These are phyloP conservation scores for Serinus canaria DNA, from an alignment of 2,113 vertebrate genomes.

Conservation along the genomic window DNA sequence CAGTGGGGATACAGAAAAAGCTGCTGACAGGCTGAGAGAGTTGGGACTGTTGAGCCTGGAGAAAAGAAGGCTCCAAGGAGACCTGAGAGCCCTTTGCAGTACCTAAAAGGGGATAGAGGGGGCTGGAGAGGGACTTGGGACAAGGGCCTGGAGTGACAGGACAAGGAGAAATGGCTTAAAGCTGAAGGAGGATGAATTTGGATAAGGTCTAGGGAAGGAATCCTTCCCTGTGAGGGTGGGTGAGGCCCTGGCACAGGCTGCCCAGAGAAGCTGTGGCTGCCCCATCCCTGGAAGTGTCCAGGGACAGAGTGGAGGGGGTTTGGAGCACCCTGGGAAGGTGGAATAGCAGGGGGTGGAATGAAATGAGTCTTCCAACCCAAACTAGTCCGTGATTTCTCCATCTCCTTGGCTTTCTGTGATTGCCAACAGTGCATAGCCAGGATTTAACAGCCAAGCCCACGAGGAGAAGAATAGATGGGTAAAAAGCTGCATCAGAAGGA, in stretches of 20 bases:
- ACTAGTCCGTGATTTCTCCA: not conserved
- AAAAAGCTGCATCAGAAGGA: not conserved
- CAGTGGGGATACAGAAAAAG: not conserved
- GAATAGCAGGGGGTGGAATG: not conserved
- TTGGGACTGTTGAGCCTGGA: not conserved
- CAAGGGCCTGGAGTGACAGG: not conserved
- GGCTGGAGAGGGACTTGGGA: not conserved
- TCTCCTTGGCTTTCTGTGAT: not conserved
- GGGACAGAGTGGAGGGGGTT: fast-evolving
- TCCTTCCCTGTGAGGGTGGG: not conserved
- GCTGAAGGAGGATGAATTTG: not conserved
- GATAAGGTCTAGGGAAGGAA: not conserved
- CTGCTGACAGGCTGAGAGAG: not conserved
- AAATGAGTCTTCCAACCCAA: not conserved
- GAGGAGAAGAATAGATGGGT: not conserved
- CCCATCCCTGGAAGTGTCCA: not conserved
- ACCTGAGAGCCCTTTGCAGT: not conserved
- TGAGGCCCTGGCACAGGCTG: fast-evolving
- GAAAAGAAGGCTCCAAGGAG: not conserved
- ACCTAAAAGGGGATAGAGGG: not conserved
- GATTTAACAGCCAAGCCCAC: not conserved
- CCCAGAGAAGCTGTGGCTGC: not conserved
- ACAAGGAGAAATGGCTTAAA: not conserved
- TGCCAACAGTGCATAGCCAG: fast-evolving
- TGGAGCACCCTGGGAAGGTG: not conserved